Percentiles rank a stretch among this genome's conserved stretches.
phyloP scores from a whole-genome alignment of 2,113 vertebrate genomes.

The Onychostruthus taczanowskii region DNA sequence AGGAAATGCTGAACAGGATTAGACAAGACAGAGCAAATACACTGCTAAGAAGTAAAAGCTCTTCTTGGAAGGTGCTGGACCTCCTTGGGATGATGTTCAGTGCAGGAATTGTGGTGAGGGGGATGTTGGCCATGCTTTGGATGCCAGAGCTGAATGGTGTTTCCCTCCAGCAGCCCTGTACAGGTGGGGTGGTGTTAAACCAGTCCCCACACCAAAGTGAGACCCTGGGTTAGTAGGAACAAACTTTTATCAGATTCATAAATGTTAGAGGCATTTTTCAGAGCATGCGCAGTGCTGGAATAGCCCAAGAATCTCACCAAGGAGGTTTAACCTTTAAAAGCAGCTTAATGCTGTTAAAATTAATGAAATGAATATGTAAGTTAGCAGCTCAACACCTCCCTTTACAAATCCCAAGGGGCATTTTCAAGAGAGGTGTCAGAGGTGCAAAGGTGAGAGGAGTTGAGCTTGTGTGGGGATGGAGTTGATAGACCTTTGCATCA shows the following conservation, averaged over 20 bases:
- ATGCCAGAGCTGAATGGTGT: background rate
- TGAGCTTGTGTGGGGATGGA: background rate
- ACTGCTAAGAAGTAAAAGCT: background rate
- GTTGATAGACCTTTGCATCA: background rate
- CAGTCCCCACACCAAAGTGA: background rate
- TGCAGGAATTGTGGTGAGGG: background rate
- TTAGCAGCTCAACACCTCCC: background rate
- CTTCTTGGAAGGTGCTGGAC: background rate
- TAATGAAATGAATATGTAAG: constrained; percentile 14
- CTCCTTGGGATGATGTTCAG: background rate
- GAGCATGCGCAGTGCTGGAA: background rate
- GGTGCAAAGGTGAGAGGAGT: constrained; percentile 1
- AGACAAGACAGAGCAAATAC: background rate
- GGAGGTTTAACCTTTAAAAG: constrained; percentile 18
- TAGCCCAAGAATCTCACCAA: background rate
- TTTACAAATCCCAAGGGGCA: background rate
- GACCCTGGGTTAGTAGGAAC: background rate
- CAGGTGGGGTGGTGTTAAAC: background rate
- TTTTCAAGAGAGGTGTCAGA: background rate
- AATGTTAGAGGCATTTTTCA: background rate
- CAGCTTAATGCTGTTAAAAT: constrained; percentile 31
- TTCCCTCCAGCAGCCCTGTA: background rate
- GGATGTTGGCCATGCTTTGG: background rate
- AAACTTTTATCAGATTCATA: background rate
- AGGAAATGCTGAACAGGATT: background rate